phyloP scores from a whole-genome alignment of 1,140 invertebrate genomes.

The Hylaeus volcanicus region DNA sequence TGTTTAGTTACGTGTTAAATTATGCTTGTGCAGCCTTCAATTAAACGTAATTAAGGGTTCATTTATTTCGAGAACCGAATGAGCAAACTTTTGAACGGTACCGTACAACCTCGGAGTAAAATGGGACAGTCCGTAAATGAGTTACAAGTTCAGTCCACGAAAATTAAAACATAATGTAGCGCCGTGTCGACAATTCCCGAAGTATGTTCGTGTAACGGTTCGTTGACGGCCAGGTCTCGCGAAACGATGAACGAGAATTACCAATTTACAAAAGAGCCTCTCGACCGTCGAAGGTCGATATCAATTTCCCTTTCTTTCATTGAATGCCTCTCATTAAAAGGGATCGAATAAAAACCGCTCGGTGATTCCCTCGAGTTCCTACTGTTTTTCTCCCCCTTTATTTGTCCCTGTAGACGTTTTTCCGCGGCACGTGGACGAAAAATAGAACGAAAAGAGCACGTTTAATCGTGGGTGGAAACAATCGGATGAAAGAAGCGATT shows the following conservation, averaged over 20 bases:
- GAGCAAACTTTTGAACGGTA: no score
- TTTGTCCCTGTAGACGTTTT: not conserved
- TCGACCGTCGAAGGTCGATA: constrained; percentile 14
- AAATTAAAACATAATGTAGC: no score
- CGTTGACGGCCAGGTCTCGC: not conserved
- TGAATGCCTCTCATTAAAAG: constrained; percentile 17
- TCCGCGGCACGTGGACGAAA: not conserved
- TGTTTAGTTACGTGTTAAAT: no score
- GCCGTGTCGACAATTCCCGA: no score
- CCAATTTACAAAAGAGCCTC: not conserved
- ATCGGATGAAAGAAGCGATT: not conserved
- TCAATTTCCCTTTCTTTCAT: constrained; percentile 34
- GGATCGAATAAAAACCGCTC: constrained; percentile 1
- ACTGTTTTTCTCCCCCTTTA: not conserved
- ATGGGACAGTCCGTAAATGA: no score
- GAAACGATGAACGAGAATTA: constrained; percentile 12
- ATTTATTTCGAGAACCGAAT: no score
- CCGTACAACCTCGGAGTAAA: no score
- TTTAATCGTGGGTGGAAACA: constrained; percentile 1
- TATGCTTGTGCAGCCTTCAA: no score
- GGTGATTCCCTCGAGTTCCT: not conserved
- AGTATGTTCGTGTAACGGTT: not conserved
- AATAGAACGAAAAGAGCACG: not conserved
- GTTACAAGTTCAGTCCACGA: no score
- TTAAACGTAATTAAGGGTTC: no score